Base-by-base conservation (phyloP, 2,888 invertebrate species). In the Scaptodrosophila latifasciaeformis region DNA sequence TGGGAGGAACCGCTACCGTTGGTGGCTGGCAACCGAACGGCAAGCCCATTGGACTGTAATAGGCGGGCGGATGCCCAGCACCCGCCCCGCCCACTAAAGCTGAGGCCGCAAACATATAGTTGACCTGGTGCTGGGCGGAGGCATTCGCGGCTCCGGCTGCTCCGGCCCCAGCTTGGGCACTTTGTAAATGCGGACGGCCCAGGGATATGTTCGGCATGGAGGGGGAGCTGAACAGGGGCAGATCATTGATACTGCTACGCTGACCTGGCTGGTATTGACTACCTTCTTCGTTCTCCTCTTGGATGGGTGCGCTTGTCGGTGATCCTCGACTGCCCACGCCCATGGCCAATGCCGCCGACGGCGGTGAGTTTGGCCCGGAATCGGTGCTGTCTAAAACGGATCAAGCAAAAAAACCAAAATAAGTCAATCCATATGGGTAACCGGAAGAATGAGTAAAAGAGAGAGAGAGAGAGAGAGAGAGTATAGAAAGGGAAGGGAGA, bases 131-230 rank as follows among this genome's bases (percentile, higher is more conserved):
- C n/a, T n/a, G 70, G 34, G 77, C 78, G 34, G 78, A 64, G 49
- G 71, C 70, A 65, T 80, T 80, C 54, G 64, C 44, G 1, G 39
- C 60, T 21, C 46, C 66, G 63, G 60, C 58, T n/a, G n/a, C n/a
- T 19, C 49, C 49, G 1, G 57, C 56, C 24, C 49, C 40, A 2
- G 71, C 76, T 68, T 84, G 84, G 47, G 81, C 76, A 65, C 84
- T 84, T 31, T 88, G 87, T 71, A 90, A 87, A 82, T 90, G 93
- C 65, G 95, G 95, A 76, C 94, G 90, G 53, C 96, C 97, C 78
- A 97, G 89, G 60, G 96, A 96, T 85, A 97, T 97, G 89, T 97
- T 97, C 82, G 97, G 97, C 93, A 97, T 92, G 81, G 97, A 97
- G 53, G 97, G 97, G 78, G 96, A 96, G 76, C 95, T 96, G 89